Base-by-base conservation (phyloP, 1,140 invertebrate genomes). In the Dreissena polymorpha region DNA sequence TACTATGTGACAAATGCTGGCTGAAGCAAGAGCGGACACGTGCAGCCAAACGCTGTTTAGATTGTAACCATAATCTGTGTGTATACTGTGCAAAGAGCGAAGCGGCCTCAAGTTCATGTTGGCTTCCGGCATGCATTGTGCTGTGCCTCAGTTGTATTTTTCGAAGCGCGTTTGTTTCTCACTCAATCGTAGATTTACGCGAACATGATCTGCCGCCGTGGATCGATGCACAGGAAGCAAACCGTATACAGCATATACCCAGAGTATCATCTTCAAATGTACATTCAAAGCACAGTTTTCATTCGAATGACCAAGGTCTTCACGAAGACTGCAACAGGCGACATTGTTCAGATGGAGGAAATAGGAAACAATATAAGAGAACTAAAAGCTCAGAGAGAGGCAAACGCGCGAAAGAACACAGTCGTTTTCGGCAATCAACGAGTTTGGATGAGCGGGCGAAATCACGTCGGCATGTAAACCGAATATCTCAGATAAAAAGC, bases 1-100 rank as follows among this genome's bases (percentile, higher is more conserved):
- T 81, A 27, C 72, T 83, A 14, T 83, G 80, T 75, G 80, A 83
- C 27, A 75, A 74, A 69, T 83, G 80, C 51, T 83, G 80, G 80
- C 12, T 67, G 18, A 51, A 53, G 25, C 80, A 83, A 18, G 64
- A 74, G n/a, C 71, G 80, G 65, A 83, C 16, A 53, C 49, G 49
- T 16, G 80, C 80, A 10, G 69, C 63, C 10, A 83, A 83, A 50
- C 71, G 65, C 27, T 83, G 80, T 60, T 16, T 68, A 7, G 80
- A 83, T 57, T 83, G 80, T 75, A 57, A 83, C 12, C 60, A 83
- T 18, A 74, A 83, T 51, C 29, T 83, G 10, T 83, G 80, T 53
- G 57, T 51, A 16, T 21, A 49, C 5, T 83, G 80, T 29, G 71
- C 80, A 65, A 29, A 23, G 18, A 10, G 55, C 18, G 71, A 83